Evolutionary conservation across 2,888 invertebrate species (phyloP), one percentile per base, ranked within the genome.

Genomic region (Cheilosia impressa): DNA sequence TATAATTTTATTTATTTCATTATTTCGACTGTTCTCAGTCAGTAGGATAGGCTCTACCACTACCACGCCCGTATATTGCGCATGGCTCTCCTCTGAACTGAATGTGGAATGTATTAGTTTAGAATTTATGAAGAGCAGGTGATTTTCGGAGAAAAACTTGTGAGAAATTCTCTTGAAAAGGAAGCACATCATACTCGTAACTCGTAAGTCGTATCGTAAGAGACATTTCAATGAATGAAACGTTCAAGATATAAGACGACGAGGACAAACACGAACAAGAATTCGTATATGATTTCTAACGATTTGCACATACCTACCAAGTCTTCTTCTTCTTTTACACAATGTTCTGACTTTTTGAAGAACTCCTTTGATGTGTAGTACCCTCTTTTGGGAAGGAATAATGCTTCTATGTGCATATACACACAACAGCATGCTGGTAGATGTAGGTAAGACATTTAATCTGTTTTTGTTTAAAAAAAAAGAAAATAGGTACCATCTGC

Each of bases 361-460:
- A 38, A 38, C 38, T 38, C 13, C 38, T 13, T 38, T 38, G 13
- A 13, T 13, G 10, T 13, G 4, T 38, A 38, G 38, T 13, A 38
- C 38, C 13, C 38, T 38, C 38, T 38, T 38, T 38, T 38, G 38
- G 1, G 1, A 38, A 38, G 38, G 4, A 38, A 38, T 38, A 38
- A 13, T 13, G 4, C 0, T 3, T 3, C 1, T 38, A 0, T 38
- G 0, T 38, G 34, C 2, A 3, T 7, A 19, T 65, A 52, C 38
- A 41, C 45, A 62, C 17, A 62, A 15, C 38, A 41, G 5, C 34
- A 65, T 65, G 65, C 52, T 65, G 65, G 38, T 65, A 52, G 19
- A 43, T 68, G 55, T 68, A 68, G 68, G 68, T 55, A 68, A 55
- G 41, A 45, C 43, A 68, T 43, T 27, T 55, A 68, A 68, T 68